Conservation (phyloP, 2,797 vertebrate species). For the Microctenopoma steveboyesi region DNA sequence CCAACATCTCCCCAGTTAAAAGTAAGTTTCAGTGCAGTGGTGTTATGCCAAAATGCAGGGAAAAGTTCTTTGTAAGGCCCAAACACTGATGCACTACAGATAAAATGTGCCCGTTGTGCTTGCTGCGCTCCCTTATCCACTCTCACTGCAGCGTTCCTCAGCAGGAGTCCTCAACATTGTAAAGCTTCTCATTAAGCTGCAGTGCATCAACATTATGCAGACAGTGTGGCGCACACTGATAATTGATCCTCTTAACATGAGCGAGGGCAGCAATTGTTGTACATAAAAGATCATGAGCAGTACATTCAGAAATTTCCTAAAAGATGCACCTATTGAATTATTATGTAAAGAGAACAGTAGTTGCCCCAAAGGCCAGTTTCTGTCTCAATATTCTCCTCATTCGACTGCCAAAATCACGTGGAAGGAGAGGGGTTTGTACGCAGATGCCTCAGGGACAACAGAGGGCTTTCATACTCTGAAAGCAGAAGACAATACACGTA, state of each 20-base stretch:
- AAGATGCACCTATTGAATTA: conserved; percentile 42
- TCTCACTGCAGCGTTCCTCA: conserved; percentile 17
- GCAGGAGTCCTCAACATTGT: conserved; percentile 22
- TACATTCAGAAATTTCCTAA: conserved; percentile 18
- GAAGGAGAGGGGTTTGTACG: conserved; percentile 66
- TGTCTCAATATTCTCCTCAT: conserved; percentile 47
- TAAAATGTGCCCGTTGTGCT: conserved; percentile 1
- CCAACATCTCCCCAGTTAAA: conserved; percentile 62
- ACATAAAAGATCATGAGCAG: conserved; percentile 38
- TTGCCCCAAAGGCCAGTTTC: conserved; percentile 55
- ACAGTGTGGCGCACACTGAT: conserved; percentile 61
- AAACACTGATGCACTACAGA: not conserved
- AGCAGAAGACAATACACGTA: conserved; percentile 76
- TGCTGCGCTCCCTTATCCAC: conserved; percentile 1
- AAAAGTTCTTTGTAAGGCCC: not conserved
- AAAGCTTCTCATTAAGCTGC: conserved; percentile 41
- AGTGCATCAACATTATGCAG: conserved; percentile 33
- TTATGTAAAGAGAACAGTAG: conserved; percentile 49
- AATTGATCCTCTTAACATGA: conserved; percentile 63
- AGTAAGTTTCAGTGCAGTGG: conserved; percentile 64
- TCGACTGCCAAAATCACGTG: conserved; percentile 69
- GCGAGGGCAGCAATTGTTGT: conserved; percentile 24
- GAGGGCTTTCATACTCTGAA: conserved; percentile 78
- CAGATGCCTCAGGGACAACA: conserved; percentile 77
- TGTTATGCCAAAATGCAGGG: not conserved